Evolutionary conservation across 23 tunicate species (phyloP).

Genomic region (Trididemnum clinides): DNA sequence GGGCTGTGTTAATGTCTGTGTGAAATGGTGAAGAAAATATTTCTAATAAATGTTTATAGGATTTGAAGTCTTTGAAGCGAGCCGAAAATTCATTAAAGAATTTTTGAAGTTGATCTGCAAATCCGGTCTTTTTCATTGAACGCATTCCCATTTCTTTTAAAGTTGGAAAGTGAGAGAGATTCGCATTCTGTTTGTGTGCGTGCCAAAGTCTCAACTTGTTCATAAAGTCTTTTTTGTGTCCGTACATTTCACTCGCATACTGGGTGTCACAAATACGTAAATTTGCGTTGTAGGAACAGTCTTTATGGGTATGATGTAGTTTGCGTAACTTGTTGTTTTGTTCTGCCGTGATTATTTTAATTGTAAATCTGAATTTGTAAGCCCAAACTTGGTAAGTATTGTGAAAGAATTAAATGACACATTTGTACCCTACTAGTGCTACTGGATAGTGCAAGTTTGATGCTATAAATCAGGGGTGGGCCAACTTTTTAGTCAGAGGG

Average conservation of each 20-base stretch:
- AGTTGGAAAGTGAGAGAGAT: background rate
- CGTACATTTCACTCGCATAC: constrained; percentile 4
- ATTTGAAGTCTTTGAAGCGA: constrained; percentile 24
- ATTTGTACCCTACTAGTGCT: too few species aligned
- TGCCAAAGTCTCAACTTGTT: constrained; percentile 43
- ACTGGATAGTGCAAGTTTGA: too few species aligned
- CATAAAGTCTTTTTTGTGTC: constrained; percentile 1
- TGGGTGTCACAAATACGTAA: too few species aligned
- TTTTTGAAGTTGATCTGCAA: constrained; percentile 10
- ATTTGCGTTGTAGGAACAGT: too few species aligned
- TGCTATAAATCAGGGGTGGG: too few species aligned
- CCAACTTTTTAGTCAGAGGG: too few species aligned
- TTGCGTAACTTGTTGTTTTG: too few species aligned
- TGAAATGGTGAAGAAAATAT: constrained; percentile 18
- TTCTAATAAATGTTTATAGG: constrained; percentile 23
- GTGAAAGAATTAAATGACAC: too few species aligned
- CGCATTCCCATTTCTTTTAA: background rate
- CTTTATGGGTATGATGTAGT: too few species aligned
- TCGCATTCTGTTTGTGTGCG: background rate
- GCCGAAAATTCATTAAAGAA: constrained; percentile 21
- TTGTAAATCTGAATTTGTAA: too few species aligned
- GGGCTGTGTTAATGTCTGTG: constrained; percentile 32
- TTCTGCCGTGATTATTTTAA: too few species aligned
- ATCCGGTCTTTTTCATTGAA: background rate
- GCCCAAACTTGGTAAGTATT: too few species aligned